These are phyloP conservation scores for Caenorhabditis wallacei DNA, from an alignment of 2,888 invertebrate genomes.

Conservation along the genomic window DNA sequence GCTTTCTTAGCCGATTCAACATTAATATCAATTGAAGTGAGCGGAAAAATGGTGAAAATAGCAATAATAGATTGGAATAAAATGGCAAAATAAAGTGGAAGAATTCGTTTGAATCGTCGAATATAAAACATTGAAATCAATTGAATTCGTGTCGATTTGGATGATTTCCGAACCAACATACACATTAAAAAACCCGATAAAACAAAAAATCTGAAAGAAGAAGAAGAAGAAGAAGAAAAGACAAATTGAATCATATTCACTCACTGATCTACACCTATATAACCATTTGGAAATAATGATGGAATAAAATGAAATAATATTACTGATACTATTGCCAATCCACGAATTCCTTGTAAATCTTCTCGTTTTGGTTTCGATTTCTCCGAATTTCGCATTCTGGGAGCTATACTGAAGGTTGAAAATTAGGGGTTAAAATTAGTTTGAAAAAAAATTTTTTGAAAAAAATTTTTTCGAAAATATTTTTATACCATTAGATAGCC, in stretches of 20 bases:
- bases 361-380: neutral
- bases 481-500: no score
- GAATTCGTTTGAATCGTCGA: conserved; percentile 15
- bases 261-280: neutral
- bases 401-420: neutral
- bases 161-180: neutral
- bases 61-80: neutral
- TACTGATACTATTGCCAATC: neutral
- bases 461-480: no score
- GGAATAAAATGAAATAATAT: neutral
- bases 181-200: conserved; percentile 28
- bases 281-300: conserved; percentile 1
- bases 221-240: neutral
- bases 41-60: conserved; percentile 18
- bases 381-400: neutral
- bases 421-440: no score
- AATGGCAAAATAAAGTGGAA: conserved; percentile 13
- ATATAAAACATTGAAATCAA: conserved; percentile 1
- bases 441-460: no score
- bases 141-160: neutral
- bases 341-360: neutral
- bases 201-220: conserved; percentile 25
- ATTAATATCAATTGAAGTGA: neutral
- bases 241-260: no score
- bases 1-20: conserved; percentile 2